A percentile compares a stretch with the other conserved stretches of the same genome.
Evolutionary conservation across 2,113 vertebrate species (phyloP).

Genomic region (Globicephala melas): DNA sequence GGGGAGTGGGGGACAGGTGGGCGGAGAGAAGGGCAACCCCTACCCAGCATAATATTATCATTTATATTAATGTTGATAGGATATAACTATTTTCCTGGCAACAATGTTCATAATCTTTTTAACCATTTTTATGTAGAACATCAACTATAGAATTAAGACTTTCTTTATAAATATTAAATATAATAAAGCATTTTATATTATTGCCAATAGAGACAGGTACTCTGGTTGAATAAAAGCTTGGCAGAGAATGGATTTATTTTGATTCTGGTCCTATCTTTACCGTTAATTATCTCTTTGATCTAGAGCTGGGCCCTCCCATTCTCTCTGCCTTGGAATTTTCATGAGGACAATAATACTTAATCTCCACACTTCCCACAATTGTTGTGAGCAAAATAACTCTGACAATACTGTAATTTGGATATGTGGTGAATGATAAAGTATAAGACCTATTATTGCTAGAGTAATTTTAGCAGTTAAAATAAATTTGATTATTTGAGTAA

Average conservation of each 20-base stretch:
- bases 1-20: fast-evolving
- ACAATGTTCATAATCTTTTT: not conserved
- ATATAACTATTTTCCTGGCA: not conserved
- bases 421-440: not conserved
- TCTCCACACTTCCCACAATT: not conserved
- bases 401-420: not conserved
- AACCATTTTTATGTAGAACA: not conserved
- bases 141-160: not conserved
- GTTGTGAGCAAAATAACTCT: not conserved
- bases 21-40: fast-evolving
- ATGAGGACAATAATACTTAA: not conserved
- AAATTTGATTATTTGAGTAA: conserved; percentile 24
- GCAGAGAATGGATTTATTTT: not conserved
- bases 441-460: not conserved
- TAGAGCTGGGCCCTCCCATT: not conserved
- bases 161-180: not conserved
- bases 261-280: not conserved
- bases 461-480: conserved; percentile 19
- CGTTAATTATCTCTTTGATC: not conserved
- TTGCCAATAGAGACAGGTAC: not conserved
- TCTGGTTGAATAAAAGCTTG: not conserved
- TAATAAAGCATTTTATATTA: not conserved
- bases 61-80: not conserved
- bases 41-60: not conserved
- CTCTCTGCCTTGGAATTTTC: not conserved